phyloP scores from a whole-genome alignment of 2,888 invertebrate genomes.

The Tyria jacobaeae region DNA sequence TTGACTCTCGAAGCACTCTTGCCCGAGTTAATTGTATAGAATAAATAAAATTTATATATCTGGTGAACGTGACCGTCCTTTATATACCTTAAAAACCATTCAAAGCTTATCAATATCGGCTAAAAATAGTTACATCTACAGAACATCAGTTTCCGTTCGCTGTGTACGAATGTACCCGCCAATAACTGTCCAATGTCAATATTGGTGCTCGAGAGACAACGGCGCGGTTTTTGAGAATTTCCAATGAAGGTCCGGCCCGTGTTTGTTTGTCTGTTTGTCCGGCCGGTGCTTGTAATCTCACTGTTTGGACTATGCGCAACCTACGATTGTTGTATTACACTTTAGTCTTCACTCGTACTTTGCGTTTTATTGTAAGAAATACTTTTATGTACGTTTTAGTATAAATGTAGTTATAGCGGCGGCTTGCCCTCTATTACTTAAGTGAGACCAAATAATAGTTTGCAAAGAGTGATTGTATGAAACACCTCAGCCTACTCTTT shows the following conservation, averaged over 20 bases:
- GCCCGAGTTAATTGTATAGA: no score
- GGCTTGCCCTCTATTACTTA: no score
- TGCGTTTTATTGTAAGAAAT: neutral
- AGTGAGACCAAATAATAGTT: no score
- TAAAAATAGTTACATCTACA: slow-evolving; percentile 1
- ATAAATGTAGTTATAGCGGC: no score
- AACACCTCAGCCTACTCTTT: no score
- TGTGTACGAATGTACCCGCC: slow-evolving; percentile 65
- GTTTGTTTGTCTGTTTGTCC: slow-evolving; percentile 73
- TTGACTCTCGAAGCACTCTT: no score
- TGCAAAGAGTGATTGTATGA: no score
- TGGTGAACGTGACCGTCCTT: neutral
- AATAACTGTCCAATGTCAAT: slow-evolving; percentile 82
- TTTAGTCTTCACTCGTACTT: slow-evolving; percentile 31
- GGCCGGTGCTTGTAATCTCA: slow-evolving; percentile 65
- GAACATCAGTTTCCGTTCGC: slow-evolving; percentile 29
- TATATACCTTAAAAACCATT: neutral
- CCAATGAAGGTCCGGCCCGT: slow-evolving; percentile 74
- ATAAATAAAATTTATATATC: neutral
- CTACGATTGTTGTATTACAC: slow-evolving; percentile 38
- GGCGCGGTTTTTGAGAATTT: slow-evolving; percentile 83
- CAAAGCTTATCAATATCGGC: neutral
- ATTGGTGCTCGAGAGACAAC: slow-evolving; percentile 80
- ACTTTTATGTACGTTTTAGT: neutral
- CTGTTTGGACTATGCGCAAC: slow-evolving; percentile 53